phyloP scores from a whole-genome alignment of 2,888 invertebrate genomes.

The Pollenia amentaria region DNA sequence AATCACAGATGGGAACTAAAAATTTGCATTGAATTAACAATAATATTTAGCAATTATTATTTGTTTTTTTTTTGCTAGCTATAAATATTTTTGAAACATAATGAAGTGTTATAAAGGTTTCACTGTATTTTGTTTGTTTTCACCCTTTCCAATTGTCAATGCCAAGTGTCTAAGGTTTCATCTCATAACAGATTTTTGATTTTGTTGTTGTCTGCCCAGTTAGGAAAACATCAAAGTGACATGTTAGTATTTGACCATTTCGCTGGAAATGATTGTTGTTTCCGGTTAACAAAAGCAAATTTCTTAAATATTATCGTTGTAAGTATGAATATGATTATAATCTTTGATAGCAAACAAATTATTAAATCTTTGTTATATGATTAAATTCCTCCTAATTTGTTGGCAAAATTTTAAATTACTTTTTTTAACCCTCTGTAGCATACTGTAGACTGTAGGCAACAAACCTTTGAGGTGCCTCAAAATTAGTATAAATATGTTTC shows the following conservation, averaged over 20 bases:
- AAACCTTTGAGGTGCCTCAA: no score
- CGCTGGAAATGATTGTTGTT: constrained; percentile 6
- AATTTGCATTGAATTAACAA: constrained; percentile 43
- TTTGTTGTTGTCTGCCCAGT: constrained; percentile 25
- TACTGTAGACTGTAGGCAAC: no score
- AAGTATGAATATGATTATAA: constrained; percentile 13
- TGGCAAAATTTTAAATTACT: background rate
- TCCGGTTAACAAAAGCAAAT: constrained; percentile 46
- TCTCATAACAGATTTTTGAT: constrained; percentile 19
- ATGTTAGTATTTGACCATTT: constrained; percentile 31
- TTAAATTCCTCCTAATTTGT: background rate
- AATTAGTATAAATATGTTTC: no score
- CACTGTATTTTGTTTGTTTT: constrained; percentile 28
- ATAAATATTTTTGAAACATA: background rate
- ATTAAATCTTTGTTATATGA: constrained; percentile 9
- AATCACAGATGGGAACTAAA: constrained; percentile 15
- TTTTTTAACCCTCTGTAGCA: no score
- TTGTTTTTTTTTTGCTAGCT: background rate
- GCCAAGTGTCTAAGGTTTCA: constrained; percentile 28
- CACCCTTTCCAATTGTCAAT: constrained; percentile 54
- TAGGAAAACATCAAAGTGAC: constrained; percentile 22
- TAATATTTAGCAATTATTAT: constrained; percentile 14
- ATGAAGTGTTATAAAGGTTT: constrained; percentile 25
- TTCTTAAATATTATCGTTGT: background rate
- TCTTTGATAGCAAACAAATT: constrained; percentile 4